Evolutionary conservation across 2,113 vertebrate species (phyloP), one percentile per base, ranked within the genome.

Genomic region (Ramphastos sulfuratus): DNA sequence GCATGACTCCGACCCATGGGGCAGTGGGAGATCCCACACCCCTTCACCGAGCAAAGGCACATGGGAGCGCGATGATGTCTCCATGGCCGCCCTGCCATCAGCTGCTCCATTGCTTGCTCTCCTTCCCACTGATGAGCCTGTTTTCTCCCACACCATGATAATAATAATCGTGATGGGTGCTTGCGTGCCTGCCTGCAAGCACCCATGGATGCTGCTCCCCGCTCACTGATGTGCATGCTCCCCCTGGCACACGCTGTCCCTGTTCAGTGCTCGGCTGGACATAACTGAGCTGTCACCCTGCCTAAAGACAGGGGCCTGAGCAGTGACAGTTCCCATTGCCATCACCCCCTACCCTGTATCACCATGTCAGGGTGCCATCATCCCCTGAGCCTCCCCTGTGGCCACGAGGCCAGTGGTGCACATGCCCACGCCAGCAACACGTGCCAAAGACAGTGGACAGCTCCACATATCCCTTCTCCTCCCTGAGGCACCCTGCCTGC

Each of bases 181-280:
- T 89, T 78, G 18, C 0, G 4, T 59, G 85, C 70, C 70, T 77
- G n/a, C 74, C 39, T 54, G 44, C 0, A 3, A 91, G 60, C 78
- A 78, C 94, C 94, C 90, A 66, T 84, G 82, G 77, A 85, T 89
- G 87, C 77, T 92, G 70, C 60, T 77, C 27, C 44, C 33, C 2
- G 2, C 37, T 65, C 11, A 0, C 35, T 50, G 73, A 35, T 81
- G 31, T 27, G 33, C 67, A 25, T 9, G 5, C 15, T 10, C 5
- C 17, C 35, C 24, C 12, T 12, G 2, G 50, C 31, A 52, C 12
- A 2, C 10, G 2, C 28, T 27, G 1, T 23, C 48, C 19, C 15
- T 12, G 3, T 66, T 48, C 5, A 9, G 59, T 59, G 60, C 64
- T 83, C 0, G 2, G 77, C 39, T 63, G 23, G 46, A 81, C 1